phyloP scores from a whole-genome alignment of 37 sponge, comb jelly and placozoan genomes.

The Ianthella basta region DNA sequence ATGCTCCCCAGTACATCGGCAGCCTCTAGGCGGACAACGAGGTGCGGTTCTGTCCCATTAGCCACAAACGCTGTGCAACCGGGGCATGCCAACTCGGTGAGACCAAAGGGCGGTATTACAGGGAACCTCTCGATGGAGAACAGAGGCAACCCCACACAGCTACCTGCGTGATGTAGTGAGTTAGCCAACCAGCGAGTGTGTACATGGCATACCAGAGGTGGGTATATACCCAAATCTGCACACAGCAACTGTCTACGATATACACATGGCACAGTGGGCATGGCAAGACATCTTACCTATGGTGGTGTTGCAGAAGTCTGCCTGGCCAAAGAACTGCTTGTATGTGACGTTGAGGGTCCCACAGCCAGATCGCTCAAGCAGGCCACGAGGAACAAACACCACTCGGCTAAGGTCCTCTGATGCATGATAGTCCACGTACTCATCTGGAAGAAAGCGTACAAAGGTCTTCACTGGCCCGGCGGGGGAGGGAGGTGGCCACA shows the following conservation, averaged over 20 bases:
- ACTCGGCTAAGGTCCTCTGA: neutral
- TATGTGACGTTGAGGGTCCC: slow-evolving; percentile 41
- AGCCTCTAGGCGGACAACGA: too few relatives aligned
- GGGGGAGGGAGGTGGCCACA: neutral
- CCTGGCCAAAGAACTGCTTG: slow-evolving; percentile 32
- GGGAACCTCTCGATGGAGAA: slow-evolving; percentile 58
- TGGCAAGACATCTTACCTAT: neutral
- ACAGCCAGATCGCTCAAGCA: slow-evolving; percentile 27
- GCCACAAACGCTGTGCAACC: too few relatives aligned
- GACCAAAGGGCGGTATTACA: slow-evolving; percentile 61
- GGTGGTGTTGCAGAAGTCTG: slow-evolving; percentile 3
- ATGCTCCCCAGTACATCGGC: too few relatives aligned
- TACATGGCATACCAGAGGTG: neutral
- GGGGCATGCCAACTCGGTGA: slow-evolving; percentile 37
- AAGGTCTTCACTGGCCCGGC: neutral
- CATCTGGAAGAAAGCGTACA: neutral
- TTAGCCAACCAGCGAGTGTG: neutral
- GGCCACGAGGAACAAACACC: slow-evolving; percentile 44
- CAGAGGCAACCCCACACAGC: slow-evolving; percentile 49
- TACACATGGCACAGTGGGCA: neutral
- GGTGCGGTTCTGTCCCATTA: too few relatives aligned
- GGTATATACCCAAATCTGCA: neutral
- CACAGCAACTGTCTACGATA: neutral
- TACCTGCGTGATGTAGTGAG: slow-evolving; percentile 13
- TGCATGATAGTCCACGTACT: neutral